Evolutionary conservation across 2,113 vertebrate species (phyloP), one percentile per base, ranked within the genome.

Genomic region (Xyliphius kryptos): DNA sequence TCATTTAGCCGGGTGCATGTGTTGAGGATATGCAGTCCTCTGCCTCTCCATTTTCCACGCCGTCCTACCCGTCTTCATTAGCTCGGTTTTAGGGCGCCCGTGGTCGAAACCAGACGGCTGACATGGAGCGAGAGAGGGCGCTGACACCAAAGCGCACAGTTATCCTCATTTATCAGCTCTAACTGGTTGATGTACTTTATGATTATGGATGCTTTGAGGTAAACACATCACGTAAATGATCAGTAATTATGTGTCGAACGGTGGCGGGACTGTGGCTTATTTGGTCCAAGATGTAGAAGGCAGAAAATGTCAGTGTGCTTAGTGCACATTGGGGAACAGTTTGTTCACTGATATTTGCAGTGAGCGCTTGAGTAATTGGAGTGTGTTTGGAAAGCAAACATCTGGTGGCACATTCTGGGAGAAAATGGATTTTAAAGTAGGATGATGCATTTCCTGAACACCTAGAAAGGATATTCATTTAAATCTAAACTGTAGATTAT

Each of bases 1-100:
- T 50, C 64, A n/a, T 66, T 66, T 51, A 52, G 55, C 64, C 4
- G 62, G 44, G 16, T 36, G 56, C 56, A 14, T 22, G 21, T 41
- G 46, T n/a, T 14, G 46, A 49, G 44, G 44, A 57, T 22, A 11
- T 26, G 54, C 44, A 38, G 46, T 40, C 26, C 21, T 9, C 21
- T 1, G 38, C 7, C 56, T 15, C 40, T 59, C 64, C 56, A 49
- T 53, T 67, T 37, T 44, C 38, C 47, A 14, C 32, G 15, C 48
- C 52, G 55, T 58, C 47, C 20, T 58, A 36, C 48, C 40, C 46
- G 20, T 67, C 64, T 46, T 59, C 48, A 17, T 59, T 59, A 43
- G 19, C 9, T 9, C 11, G 6, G 15, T 41, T 44, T 26, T 44
- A 66, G 58, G 43, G 55, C 19, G 37, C 47, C 21, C 56, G 32